Evolutionary conservation across 1,140 invertebrate species (phyloP).

Genomic region (Papilio glaucus): DNA sequence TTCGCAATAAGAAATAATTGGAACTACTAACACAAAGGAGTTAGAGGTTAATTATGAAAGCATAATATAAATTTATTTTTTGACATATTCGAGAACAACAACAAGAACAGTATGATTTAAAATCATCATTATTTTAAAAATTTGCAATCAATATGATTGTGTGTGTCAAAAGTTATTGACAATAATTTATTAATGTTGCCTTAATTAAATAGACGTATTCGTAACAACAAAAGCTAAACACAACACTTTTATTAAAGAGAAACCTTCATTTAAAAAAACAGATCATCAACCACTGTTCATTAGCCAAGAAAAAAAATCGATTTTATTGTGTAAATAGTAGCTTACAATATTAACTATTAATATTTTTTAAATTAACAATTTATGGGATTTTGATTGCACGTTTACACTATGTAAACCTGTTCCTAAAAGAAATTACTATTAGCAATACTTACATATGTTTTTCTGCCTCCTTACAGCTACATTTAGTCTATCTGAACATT

Average conservation of each 20-base stretch:
- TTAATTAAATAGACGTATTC: not conserved
- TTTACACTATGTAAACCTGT: not conserved
- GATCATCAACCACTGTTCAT: too few relatives aligned
- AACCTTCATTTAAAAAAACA: too few relatives aligned
- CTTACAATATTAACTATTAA: not conserved
- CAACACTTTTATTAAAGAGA: too few relatives aligned
- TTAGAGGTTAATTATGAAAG: too few relatives aligned
- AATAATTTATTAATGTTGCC: constrained; percentile 6
- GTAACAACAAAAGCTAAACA: not conserved
- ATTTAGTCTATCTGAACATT: constrained; percentile 55
- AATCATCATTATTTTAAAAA: not conserved
- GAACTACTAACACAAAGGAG: too few relatives aligned
- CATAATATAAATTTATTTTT: too few relatives aligned
- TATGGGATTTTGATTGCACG: not conserved
- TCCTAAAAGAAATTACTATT: not conserved
- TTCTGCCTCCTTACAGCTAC: constrained; percentile 32
- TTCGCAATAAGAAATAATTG: not conserved
- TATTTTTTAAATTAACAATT: not conserved
- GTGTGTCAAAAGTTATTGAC: not conserved
- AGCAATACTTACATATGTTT: not conserved
- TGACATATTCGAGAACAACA: not conserved
- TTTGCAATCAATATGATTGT: not conserved
- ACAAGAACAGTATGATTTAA: not conserved
- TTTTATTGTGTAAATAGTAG: too few relatives aligned
- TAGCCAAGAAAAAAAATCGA: too few relatives aligned